Evolutionary conservation across 1,140 invertebrate genomes (phyloP).

Genomic region (Tribolium castaneum): DNA sequence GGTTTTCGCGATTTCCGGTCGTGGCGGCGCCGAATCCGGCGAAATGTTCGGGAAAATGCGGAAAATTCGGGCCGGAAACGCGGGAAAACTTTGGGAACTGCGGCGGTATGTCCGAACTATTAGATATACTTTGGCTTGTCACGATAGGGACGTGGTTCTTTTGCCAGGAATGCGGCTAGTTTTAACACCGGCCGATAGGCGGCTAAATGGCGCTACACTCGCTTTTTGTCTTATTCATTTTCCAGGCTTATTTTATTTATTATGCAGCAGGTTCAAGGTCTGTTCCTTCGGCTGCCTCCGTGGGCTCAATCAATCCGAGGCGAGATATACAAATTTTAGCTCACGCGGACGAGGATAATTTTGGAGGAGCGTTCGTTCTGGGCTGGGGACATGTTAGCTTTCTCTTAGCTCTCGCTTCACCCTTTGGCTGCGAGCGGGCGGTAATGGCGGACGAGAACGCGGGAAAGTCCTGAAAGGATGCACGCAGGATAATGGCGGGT

Average conservation of each 20-base stretch:
- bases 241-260: slow-evolving; percentile 50
- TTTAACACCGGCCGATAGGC: slow-evolving; percentile 51
- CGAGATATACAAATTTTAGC: neutral
- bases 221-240: slow-evolving; percentile 53
- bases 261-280: slow-evolving; percentile 51
- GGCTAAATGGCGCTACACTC: slow-evolving; percentile 37
- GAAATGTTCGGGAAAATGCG: slow-evolving; percentile 56
- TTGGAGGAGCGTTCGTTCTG: neutral
- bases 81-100: slow-evolving; percentile 28
- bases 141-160: slow-evolving; percentile 61
- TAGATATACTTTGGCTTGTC: slow-evolving; percentile 59
- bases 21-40: slow-evolving; percentile 49
- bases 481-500: neutral
- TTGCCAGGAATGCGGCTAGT: slow-evolving; percentile 60
- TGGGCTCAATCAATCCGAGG: neutral
- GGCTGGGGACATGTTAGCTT: neutral
- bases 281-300: slow-evolving; percentile 22
- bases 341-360: neutral
- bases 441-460: neutral
- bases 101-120: slow-evolving; percentile 54
- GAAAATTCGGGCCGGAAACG: slow-evolving; percentile 25
- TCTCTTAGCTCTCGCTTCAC: neutral
- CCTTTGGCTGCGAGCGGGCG: neutral
- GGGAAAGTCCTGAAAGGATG: neutral
- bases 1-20: slow-evolving; percentile 46